These are phyloP conservation scores for Lepilemur ruficaudatus DNA, from an alignment of 2,797 vertebrate genomes.

Conservation along the genomic window DNA sequence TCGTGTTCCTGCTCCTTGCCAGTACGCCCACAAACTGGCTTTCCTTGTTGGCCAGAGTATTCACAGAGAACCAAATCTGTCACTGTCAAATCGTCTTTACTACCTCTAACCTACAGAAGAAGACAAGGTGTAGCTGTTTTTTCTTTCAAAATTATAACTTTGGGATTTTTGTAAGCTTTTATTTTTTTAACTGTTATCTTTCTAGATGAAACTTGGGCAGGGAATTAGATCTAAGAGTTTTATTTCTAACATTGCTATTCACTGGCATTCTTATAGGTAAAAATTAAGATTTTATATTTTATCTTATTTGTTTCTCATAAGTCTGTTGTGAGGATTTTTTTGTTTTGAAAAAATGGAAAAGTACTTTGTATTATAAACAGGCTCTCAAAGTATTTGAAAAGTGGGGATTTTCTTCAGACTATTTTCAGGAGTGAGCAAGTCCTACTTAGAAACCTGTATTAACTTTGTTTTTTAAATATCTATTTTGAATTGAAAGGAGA, in stretches of 20 bases:
- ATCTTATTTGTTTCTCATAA: slow-evolving; percentile 31
- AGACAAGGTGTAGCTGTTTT: rapidly evolving
- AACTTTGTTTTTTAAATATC: background rate
- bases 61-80: slow-evolving; percentile 89
- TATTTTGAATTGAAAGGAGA: slow-evolving; percentile 35
- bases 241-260: background rate
- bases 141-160: background rate
- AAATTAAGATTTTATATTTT: slow-evolving; percentile 46
- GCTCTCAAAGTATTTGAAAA: background rate
- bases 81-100: slow-evolving; percentile 91
- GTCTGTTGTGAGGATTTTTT: background rate
- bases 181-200: background rate
- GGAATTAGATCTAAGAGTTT: background rate
- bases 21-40: slow-evolving; percentile 97
- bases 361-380: background rate
- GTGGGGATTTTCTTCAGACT: background rate
- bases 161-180: background rate
- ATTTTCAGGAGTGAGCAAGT: background rate
- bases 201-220: background rate
- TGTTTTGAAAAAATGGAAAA: background rate
- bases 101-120: slow-evolving; percentile 86
- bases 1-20: slow-evolving; percentile 96
- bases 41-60: slow-evolving; percentile 97
- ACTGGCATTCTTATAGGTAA: background rate
- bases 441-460: background rate